phyloP scores from a whole-genome alignment of 2,888 invertebrate species.

The Caenorhabditis virilis region DNA sequence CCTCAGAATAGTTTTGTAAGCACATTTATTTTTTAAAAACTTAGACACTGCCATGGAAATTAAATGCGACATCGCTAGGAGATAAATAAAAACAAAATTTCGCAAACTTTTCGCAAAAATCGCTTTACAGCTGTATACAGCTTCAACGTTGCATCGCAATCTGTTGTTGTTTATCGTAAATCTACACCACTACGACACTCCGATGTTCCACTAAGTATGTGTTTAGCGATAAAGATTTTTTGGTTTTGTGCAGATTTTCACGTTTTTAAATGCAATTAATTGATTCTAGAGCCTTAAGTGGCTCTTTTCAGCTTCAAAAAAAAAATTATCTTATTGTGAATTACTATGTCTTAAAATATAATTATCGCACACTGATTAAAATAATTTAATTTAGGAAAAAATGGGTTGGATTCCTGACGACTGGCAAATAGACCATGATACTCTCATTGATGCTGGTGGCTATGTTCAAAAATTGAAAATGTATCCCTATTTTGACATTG shows the following conservation, averaged over 20 bases:
- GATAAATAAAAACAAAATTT: neutral
- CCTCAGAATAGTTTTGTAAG: neutral
- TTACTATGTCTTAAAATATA: no score
- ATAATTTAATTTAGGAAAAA: no score
- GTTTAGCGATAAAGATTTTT: neutral
- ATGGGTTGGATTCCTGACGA: slow-evolving; percentile 40
- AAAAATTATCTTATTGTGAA: no score
- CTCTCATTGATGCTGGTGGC: slow-evolving; percentile 86
- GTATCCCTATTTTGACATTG: slow-evolving; percentile 99
- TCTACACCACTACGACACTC: slow-evolving; percentile 5
- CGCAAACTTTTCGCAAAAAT: neutral
- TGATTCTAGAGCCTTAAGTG: no score
- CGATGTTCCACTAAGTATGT: no score
- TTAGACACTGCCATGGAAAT: neutral
- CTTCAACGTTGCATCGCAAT: slow-evolving; percentile 20
- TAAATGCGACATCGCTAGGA: neutral
- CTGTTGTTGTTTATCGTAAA: slow-evolving; percentile 22
- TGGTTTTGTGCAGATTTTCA: neutral
- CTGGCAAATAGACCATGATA: slow-evolving; percentile 58
- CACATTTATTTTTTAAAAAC: neutral
- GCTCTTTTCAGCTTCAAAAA: no score
- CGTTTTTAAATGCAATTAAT: neutral
- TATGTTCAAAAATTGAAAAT: slow-evolving; percentile 98
- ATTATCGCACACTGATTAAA: no score
- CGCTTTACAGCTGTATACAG: no score